Base-by-base conservation (phyloP, 1,140 invertebrate species). In the Chironomus striatipennis region DNA sequence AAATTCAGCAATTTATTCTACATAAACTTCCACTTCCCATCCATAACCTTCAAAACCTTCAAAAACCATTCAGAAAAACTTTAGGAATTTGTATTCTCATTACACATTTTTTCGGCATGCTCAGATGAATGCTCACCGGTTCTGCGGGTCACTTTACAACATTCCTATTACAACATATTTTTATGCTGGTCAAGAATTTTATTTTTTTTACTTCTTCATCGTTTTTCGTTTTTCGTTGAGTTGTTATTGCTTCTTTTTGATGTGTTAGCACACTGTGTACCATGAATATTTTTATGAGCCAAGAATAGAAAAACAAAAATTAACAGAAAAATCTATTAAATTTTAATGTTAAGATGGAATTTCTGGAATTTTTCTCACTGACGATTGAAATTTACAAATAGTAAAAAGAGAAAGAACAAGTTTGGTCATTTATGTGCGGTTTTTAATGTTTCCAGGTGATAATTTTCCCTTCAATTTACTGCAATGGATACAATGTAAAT, bases 271-370 rank as follows among this genome's bases (percentile, higher is more conserved):
- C n/a, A n/a, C n/a, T n/a, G n/a, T n/a, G n/a, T n/a, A 34, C 24
- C 1, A 34, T 34, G 24, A 34, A 34, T 34, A 34, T 34, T 34
- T 34, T 34, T 34, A 57, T n/a, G 47, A 12, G 47, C 8, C 12
- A 57, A 57, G 47, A 57, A 70, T 70, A 17, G 9, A 67, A 67
- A 67, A n/a, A n/a, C n/a, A n/a, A 67, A 67, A 67, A 67, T 67
- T 67, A 67, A 67, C 17, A 67, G 65, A 70, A 57, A 57, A 57
- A 70, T 70, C 65, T 6, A 70, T 70, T 70, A 70, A 70, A 70
- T 20, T 57, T 70, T 70, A 70, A 70, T 70, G 65, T 18, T 20
- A 18, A 70, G 65, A 10, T 20, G 20, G 65, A 70, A 70, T 70
- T 10, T 70, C 17, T 8, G 20, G 20, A 70, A 70, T 70, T 70